Conservation (phyloP, 1,140 invertebrate genomes). For the Drosophila auraria region DNA sequence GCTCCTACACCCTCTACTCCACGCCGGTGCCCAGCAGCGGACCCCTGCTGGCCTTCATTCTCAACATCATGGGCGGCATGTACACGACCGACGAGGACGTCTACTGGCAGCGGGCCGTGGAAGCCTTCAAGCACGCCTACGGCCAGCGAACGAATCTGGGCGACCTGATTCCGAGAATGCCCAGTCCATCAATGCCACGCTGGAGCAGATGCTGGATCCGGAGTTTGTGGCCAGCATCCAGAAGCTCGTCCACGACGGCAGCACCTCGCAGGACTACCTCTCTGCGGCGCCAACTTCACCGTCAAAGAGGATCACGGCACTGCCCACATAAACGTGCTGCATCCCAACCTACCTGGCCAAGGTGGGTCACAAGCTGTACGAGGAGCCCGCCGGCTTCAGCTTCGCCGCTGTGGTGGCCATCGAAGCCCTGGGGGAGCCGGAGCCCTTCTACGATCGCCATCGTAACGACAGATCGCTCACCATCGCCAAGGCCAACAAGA, state of each 20-base stretch:
- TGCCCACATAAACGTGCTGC: conserved; percentile 95
- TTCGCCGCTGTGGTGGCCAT: conserved; percentile 86
- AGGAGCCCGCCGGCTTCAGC: conserved; percentile 74
- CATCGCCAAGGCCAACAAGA: conserved; percentile 72
- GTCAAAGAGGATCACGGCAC: conserved; percentile 92
- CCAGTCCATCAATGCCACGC: conserved; percentile 42
- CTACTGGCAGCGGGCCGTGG: conserved; percentile 92
- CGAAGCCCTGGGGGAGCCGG: conserved; percentile 76
- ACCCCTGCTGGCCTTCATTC: conserved; percentile 91
- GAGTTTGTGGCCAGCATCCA: conserved; percentile 88
- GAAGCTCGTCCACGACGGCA: conserved; percentile 88
- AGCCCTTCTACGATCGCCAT: conserved; percentile 84
- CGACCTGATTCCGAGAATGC: conserved; percentile 87
- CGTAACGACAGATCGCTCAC: conserved; percentile 86
- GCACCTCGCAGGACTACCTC: conserved; percentile 88
- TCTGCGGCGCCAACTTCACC: conserved; percentile 90
- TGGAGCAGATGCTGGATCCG: conserved; percentile 54
- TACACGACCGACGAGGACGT: conserved; percentile 85
- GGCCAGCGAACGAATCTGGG: conserved; percentile 94
- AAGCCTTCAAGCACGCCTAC: conserved; percentile 98
- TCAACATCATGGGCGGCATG: conserved; percentile 91
- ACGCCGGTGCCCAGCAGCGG: conserved; percentile 94
- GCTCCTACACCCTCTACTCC: conserved; percentile 89
- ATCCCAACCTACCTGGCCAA: conserved; percentile 86
- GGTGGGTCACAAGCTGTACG: conserved; percentile 85